A percentile compares a stretch with the other conserved stretches of the same genome.
Evolutionary conservation across 2,113 vertebrate species (phyloP).

Genomic region (Chamaetylas fuelleborni): DNA sequence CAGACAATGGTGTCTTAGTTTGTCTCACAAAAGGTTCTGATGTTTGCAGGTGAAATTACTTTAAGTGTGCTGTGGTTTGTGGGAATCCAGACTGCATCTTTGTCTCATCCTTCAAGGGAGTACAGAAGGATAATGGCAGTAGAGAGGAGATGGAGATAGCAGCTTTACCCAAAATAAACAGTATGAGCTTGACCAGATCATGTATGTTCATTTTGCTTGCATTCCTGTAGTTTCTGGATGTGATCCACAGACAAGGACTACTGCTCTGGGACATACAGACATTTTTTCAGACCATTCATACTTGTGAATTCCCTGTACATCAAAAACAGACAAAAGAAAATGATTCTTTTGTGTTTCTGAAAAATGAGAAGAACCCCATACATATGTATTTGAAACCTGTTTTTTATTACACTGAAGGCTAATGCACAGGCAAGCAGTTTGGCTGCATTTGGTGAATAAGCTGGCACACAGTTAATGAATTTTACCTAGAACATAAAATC

Average conservation of each 20-base stretch:
- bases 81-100: not conserved
- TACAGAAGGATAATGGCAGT: not conserved
- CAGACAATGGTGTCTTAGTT: not conserved
- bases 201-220: not conserved
- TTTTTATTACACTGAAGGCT: not conserved
- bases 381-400: not conserved
- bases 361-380: not conserved
- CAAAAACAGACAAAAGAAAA: not conserved
- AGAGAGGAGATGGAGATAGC: not conserved
- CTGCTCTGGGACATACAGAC: not conserved
- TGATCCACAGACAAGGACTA: not conserved
- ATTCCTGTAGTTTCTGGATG: not conserved
- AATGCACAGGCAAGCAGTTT: not conserved
- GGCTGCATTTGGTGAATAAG: not conserved
- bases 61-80: not conserved
- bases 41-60: not conserved
- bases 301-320: not conserved
- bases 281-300: not conserved
- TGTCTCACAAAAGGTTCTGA: not conserved
- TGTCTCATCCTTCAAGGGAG: not conserved
- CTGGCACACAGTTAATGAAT: not conserved
- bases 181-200: not conserved
- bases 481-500: slow-evolving; percentile 3
- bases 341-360: not conserved
- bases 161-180: not conserved